Base-by-base conservation (phyloP, 2,888 invertebrate species). In the Pinctada fucata region DNA sequence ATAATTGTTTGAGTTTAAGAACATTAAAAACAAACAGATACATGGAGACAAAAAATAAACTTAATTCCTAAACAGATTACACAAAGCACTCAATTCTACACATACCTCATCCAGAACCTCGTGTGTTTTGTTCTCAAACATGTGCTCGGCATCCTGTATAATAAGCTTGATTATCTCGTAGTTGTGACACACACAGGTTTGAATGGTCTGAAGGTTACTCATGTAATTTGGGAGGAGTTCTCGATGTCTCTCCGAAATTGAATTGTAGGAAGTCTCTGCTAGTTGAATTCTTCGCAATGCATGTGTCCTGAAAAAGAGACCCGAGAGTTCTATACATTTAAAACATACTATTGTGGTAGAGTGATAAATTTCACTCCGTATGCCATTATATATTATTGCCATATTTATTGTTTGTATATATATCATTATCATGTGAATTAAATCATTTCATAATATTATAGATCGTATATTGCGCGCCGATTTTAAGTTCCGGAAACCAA, bases 161-260 rank as follows among this genome's bases (percentile, higher is more conserved):
- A 97, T 96, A 48, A 95, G 92, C 80, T 95, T 95, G 58, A 95
- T 93, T 82, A 95, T 93, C 83, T 94, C 93, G 80, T 93, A 93
- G 85, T 96, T 95, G 84, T 96, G 96, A 58, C 93, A 93, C 66
- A 98, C 95, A 90, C 97, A 97, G 75, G 94, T 94, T 88, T 95
- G 95, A 73, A 98, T 94, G 78, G 94, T 94, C 48, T 95, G 93
- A 67, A 98, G 93, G 91, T 97, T 96, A 2, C 95, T 94, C 67
- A 94, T 94, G 91, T 97, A 98, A 81, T 95, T 95, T 2, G 94
- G 93, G 2, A 98, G 93, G 86, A 97, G 94, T 67, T 94, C 94
- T 90, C 96, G 96, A 91, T 99, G 98, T 67, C 94, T 94, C 8
- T 93, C 90, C 0, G 97, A 96, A 66, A 98, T 93, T 6, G 95